Evolutionary conservation across 2,797 vertebrate genomes (phyloP), one percentile per base, ranked within the genome.

Genomic region (Tadarida brasiliensis): DNA sequence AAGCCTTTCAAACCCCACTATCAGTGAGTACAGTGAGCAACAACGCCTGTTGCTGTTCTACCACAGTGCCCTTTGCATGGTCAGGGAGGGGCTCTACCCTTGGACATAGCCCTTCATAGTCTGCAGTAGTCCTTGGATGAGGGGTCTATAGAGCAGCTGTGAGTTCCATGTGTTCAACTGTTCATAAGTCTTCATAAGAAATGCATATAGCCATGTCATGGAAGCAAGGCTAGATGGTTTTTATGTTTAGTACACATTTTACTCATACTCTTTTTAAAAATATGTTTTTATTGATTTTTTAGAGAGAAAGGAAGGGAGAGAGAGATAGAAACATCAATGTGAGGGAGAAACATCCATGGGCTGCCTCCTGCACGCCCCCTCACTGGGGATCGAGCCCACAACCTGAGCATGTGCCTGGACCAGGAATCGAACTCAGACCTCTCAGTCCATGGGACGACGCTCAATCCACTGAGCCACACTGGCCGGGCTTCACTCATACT

Each of bases 111-210:
- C 16, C 12, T 73, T 14, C 2, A 4, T 2, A 16, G 11, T 30
- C 74, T 77, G 19, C 24, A 61, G 35, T 70, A 67, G 2, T 2
- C 28, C 51, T 73, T 68, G 16, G 12, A 26, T 73, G 47, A 54
- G 11, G 20, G 2, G 12, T 57, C 61, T 22, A 1, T 49, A 24
- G 51, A 56, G 6, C 20, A 63, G 5, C 39, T 87, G 63, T 11
- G 56, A 83, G 26, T 80, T 94, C 12, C 6, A 39, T 24, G 15
- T n/a, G 17, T 47, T 87, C 14, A 56, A 8, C 20, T 82, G 14
- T 56, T 67, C 78, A 56, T 70, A 94, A 68, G 5, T 44, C 11
- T 73, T 80, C 9, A 35, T 87, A 63, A 82, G 68, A 70, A 94
- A 94, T n/a, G n/a, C 0, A 0, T 5, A 83, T 24, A 70, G 11